Evolutionary conservation across 2,113 vertebrate species (phyloP).

Genomic region (Gymnogyps californianus): DNA sequence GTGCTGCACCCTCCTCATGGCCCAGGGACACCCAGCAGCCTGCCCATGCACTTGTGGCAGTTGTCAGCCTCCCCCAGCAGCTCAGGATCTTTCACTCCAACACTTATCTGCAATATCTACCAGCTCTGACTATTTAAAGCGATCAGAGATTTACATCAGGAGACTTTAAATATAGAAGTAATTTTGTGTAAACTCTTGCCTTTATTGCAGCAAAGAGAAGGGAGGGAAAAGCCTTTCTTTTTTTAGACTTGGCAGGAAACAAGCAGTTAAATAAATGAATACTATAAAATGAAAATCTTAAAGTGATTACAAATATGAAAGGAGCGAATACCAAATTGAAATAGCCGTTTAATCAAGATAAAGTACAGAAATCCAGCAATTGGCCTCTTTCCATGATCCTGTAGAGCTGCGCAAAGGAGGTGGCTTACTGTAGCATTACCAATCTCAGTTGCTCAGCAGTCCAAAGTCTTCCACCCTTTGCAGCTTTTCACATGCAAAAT

Average conservation of each 20-base stretch:
- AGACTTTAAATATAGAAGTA: constrained; percentile 28
- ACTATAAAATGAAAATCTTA: constrained; percentile 43
- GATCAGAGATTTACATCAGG: neutral
- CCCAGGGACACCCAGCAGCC: neutral
- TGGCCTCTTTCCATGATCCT: constrained; percentile 30
- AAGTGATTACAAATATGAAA: constrained; percentile 43
- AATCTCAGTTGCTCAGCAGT: neutral
- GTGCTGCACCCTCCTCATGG: neutral
- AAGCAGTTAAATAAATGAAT: constrained; percentile 49
- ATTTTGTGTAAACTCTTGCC: constrained; percentile 27
- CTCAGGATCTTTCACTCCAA: neutral
- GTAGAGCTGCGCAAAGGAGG: neutral
- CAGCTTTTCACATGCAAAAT: neutral
- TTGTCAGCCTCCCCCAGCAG: neutral
- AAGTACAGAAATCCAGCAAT: constrained; percentile 1
- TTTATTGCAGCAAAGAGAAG: constrained; percentile 10
- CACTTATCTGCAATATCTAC: neutral
- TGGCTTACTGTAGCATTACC: neutral
- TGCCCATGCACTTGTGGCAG: rapidly evolving
- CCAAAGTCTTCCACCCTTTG: neutral
- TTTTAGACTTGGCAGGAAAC: constrained; percentile 47
- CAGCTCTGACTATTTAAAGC: neutral
- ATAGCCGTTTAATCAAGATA: constrained; percentile 41
- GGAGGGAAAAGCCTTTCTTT: constrained; percentile 34
- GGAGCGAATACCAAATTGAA: constrained; percentile 4